Evolutionary conservation across 2,888 invertebrate species (phyloP).

Genomic region (Erannis defoliaria): DNA sequence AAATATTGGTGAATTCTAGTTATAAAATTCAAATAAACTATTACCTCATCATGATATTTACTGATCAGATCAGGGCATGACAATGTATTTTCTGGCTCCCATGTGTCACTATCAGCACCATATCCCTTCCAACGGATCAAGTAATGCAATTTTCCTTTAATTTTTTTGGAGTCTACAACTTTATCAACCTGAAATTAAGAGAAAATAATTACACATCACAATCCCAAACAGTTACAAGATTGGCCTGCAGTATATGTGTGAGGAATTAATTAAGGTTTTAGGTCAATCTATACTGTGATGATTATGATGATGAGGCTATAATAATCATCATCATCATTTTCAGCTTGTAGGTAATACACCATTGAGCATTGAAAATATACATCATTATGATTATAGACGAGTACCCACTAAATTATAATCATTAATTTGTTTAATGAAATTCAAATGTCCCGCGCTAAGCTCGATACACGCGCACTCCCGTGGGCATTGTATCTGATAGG

Average conservation of each 20-base stretch:
- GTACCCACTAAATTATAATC: background rate
- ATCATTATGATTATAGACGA: background rate
- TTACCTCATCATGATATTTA: constrained; percentile 77
- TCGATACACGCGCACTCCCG: background rate
- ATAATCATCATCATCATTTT: too few relatives aligned
- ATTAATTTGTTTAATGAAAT: background rate
- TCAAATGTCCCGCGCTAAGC: constrained; percentile 18
- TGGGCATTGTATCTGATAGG: background rate
- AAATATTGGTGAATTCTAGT: too few relatives aligned
- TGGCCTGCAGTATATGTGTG: too few relatives aligned
- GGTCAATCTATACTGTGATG: background rate
- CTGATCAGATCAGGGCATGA: constrained; percentile 90
- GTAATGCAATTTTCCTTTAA: constrained; percentile 89
- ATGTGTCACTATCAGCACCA: constrained; percentile 89
- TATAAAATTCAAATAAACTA: background rate
- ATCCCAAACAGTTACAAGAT: too few relatives aligned
- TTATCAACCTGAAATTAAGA: constrained; percentile 88
- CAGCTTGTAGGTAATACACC: too few relatives aligned
- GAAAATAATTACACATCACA: background rate
- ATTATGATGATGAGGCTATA: too few relatives aligned
- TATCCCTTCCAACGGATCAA: constrained; percentile 93
- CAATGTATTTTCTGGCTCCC: constrained; percentile 91
- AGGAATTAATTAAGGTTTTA: background rate
- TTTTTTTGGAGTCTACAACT: constrained; percentile 89
- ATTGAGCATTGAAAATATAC: too few relatives aligned